Evolutionary conservation across 2,113 vertebrate species (phyloP), one percentile per base, ranked within the genome.

Genomic region (Cebidichthys violaceus): DNA sequence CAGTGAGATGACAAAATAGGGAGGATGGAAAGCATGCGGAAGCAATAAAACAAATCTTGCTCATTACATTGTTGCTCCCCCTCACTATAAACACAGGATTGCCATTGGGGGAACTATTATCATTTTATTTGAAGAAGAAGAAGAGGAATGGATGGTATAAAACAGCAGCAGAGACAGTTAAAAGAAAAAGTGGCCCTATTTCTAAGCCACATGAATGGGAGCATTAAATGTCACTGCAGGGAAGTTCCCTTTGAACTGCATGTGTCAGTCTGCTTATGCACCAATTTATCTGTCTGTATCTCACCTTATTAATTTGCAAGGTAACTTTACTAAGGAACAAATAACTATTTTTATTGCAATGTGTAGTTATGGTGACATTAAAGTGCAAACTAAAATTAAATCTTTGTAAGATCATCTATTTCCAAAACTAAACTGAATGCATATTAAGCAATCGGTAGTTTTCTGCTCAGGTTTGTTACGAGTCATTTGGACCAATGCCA

Each of bases 151-250:
- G 73, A 86, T 77, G 64, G 64, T 0, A 17, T 57, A 62, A 83
- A 75, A 79, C 10, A 31, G 57, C 61, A 47, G 43, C 33, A 82
- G 45, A 87, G 89, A 92, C 91, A 93, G 93, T 93, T 93, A 93
- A 93, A 93, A 77, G 81, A 93, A 93, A 93, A 94, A 76, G 79
- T 89, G 70, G 47, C 85, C 86, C 92, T 89, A 92, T 94, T 87
- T 83, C 47, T 37, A 17, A 80, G 64, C 78, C 86, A 64, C 80
- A 77, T 68, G 71, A 57, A 75, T 76, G 75, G 47, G 66, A 61
- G 79, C 75, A 80, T 54, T 86, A 89, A 89, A 92, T 93, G 86
- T 91, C 87, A 92, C 75, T 72, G 71, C 59, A 57, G 88, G 89
- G 37, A 79, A 74, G 74, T 87, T 85, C 70, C 52, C 71, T 84